A percentile compares a stretch with the other conserved stretches of the same genome.
Evolutionary conservation across 2,888 invertebrate genomes (phyloP).

Genomic region (Apocheima hispidaria): DNA sequence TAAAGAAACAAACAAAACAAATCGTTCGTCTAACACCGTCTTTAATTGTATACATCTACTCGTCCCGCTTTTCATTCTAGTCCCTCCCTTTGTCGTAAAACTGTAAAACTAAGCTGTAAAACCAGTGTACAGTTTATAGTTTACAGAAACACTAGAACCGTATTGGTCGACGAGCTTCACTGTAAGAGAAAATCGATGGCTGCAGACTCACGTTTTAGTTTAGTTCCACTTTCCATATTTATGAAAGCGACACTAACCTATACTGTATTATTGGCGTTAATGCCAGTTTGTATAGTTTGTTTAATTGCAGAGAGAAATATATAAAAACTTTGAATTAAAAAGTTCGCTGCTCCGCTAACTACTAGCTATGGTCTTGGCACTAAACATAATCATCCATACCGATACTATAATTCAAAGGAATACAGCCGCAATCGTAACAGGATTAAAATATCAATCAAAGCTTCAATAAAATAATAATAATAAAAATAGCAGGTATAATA

Average conservation of each 20-base stretch:
- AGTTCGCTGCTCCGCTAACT: no score
- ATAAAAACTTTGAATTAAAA: neutral
- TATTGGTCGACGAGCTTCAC: constrained; percentile 16
- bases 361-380: no score
- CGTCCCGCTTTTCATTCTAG: constrained; percentile 16
- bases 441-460: no score
- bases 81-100: constrained; percentile 27
- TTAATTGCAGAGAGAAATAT: neutral
- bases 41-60: constrained; percentile 22
- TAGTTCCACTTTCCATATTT: constrained; percentile 12
- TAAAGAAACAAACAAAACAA: constrained; percentile 9
- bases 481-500: no score
- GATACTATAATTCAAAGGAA: no score
- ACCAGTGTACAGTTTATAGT: constrained; percentile 32
- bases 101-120: constrained; percentile 39
- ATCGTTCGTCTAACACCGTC: constrained; percentile 12
- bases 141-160: constrained; percentile 29
- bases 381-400: no score
- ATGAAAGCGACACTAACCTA: neutral
- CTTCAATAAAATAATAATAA: no score
- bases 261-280: neutral
- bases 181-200: constrained; percentile 15
- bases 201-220: neutral
- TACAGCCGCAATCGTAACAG: no score
- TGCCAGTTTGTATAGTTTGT: neutral